A percentile compares a stretch with the other conserved stretches of the same genome.
These are phyloP conservation scores for Frieseomelitta varia DNA, from an alignment of 1,140 invertebrate species.

Conservation along the genomic window DNA sequence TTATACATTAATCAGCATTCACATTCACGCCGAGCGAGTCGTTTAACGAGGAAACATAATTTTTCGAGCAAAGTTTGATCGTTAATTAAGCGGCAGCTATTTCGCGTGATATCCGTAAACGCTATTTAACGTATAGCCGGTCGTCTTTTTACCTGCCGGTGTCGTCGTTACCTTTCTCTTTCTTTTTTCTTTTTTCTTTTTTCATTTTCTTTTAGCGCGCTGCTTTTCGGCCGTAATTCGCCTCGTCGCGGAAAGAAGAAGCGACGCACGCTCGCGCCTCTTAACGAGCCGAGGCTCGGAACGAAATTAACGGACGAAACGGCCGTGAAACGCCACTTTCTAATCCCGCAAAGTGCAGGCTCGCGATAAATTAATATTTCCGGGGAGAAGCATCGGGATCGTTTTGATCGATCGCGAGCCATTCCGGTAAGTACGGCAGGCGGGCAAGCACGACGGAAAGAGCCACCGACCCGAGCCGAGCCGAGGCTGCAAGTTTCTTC, in stretches of 20 bases:
- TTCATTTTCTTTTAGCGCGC: background rate
- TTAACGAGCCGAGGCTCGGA: constrained; percentile 6
- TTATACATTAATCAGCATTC: background rate
- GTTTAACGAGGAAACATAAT: constrained; percentile 31
- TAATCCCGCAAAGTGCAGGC: constrained; percentile 35
- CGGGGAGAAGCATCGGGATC: constrained; percentile 1
- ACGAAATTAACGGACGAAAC: constrained; percentile 26
- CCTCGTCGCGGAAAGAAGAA: constrained; percentile 9
- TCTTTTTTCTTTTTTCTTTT: background rate
- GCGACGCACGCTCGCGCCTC: background rate
- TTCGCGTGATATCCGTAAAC: constrained; percentile 17
- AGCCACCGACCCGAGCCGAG: background rate
- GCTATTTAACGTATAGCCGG: constrained; percentile 6
- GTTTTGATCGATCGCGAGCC: constrained; percentile 39
- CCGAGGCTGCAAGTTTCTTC: background rate
- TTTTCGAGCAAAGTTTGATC: constrained; percentile 4
- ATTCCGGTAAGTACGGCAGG: constrained; percentile 11
- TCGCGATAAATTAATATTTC: constrained; percentile 40
- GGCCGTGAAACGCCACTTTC: constrained; percentile 1
- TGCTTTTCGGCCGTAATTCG: background rate
- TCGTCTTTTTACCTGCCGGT: background rate
- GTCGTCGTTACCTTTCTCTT: background rate
- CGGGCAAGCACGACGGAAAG: background rate
- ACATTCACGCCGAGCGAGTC: background rate
- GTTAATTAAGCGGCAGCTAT: constrained; percentile 28